Evolutionary conservation across 2,113 vertebrate species (phyloP), one percentile per base, ranked within the genome.

Genomic region (Leptobrachium leishanense): DNA sequence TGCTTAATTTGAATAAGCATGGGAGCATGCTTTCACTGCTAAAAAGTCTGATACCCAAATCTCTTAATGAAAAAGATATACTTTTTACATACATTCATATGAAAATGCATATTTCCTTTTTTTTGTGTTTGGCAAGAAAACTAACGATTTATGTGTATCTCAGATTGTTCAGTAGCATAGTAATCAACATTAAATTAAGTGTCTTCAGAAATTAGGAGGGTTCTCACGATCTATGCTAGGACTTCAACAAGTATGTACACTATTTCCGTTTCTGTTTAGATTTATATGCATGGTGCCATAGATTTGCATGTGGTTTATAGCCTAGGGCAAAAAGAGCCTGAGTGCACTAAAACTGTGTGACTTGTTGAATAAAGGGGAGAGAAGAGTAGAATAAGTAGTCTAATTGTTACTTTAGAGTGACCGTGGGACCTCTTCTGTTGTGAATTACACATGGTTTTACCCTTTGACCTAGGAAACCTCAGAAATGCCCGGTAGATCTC

Each of bases 211-310:
- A 94, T 89, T 83, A 81, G 81, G 88, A 88, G 87, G 91, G 93
- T 96, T 98, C 96, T 94, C 95, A 96, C 92, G 94, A 93, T 95
- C 94, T 91, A 83, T 84, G 88, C 90, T 91, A 93, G 93, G 90
- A 91, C 94, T 90, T 94, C 91, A 91, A 90, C 91, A 91, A 89
- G 88, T 92, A 92, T 90, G 90, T 90, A 90, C 90, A 89, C 88
- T 87, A 91, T 94, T 95, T 92, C 91, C 93, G 93, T 92, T 94
- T 92, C 90, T 88, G 84, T 90, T 88, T 90, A 89, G 91, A 94
- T 96, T 94, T 94, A 92, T 92, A 88, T 90, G 91, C 92, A 93
- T 90, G 92, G 91, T 89, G 88, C 81, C 85, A 91, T 88, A 93
- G 91, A 95, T 95, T 95, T 95, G 89, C 85, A 88, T 87, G 89